phyloP scores from a whole-genome alignment of 1,140 invertebrate genomes.

The Scaptomyza pallida region DNA sequence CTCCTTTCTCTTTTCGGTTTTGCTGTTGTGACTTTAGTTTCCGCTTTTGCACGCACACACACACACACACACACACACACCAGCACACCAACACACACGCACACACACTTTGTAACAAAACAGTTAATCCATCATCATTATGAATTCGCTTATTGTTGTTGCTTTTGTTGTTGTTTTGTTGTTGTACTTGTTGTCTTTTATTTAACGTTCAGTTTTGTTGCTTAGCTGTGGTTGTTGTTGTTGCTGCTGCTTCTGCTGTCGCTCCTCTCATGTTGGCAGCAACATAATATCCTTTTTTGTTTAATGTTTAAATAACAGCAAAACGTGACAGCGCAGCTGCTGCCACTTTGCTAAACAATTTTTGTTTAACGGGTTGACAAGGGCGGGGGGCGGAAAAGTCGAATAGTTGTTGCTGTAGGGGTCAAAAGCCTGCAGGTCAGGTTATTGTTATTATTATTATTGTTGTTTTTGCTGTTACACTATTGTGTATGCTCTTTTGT shows the following conservation, averaged over 20 bases:
- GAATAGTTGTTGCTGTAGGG: slow-evolving; percentile 10
- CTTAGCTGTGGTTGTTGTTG: slow-evolving; percentile 31
- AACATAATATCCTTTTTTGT: slow-evolving; percentile 56
- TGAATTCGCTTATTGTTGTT: slow-evolving; percentile 51
- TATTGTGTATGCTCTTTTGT: slow-evolving; percentile 9
- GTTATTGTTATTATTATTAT: slow-evolving; percentile 18
- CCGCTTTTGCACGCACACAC: slow-evolving; percentile 15
- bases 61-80: slow-evolving; percentile 8
- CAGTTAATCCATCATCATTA: slow-evolving; percentile 78
- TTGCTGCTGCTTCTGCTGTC: slow-evolving; percentile 22
- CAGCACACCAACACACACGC: no score
- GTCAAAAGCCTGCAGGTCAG: slow-evolving; percentile 19
- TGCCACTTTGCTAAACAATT: slow-evolving; percentile 19
- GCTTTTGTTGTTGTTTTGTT: slow-evolving; percentile 23
- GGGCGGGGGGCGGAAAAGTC: background rate
- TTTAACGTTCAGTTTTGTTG: slow-evolving; percentile 30
- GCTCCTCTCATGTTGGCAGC: slow-evolving; percentile 53
- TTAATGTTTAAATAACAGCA: slow-evolving; percentile 32
- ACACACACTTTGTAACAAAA: slow-evolving; percentile 42
- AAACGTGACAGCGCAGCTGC: slow-evolving; percentile 29
- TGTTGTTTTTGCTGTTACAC: slow-evolving; percentile 25
- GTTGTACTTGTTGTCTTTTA: slow-evolving; percentile 32
- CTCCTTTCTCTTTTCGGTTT: background rate
- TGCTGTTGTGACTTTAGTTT: slow-evolving; percentile 36
- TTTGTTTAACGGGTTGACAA: background rate